Evolutionary conservation across 2,888 invertebrate species (phyloP).

Genomic region (Amorpha juglandis): DNA sequence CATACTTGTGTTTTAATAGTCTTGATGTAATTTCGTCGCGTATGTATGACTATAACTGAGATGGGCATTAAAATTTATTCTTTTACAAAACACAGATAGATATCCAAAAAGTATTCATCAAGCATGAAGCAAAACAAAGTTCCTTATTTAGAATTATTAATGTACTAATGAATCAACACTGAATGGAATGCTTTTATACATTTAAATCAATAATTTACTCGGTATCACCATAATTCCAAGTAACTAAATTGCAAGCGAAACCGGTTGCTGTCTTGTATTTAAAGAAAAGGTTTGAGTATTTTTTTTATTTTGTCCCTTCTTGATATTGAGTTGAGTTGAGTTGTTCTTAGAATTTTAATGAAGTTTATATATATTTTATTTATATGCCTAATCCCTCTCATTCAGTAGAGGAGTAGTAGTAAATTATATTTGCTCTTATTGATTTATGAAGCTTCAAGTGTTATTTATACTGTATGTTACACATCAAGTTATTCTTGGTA

Average conservation of each 20-base stretch:
- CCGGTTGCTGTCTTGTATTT: not conserved
- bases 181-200: not conserved
- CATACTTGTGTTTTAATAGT: too few relatives aligned
- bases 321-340: not conserved
- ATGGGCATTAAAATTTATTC: too few relatives aligned
- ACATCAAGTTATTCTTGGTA: too few relatives aligned
- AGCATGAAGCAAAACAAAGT: not conserved
- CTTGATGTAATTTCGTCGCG: too few relatives aligned
- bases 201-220: not conserved
- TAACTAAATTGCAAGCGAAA: conserved; percentile 1
- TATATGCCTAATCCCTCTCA: too few relatives aligned
- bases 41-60: too few relatives aligned
- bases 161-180: not conserved
- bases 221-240: not conserved
- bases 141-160: not conserved
- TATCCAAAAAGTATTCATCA: not conserved
- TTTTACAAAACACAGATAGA: too few relatives aligned
- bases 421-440: too few relatives aligned
- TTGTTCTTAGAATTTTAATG: not conserved
- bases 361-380: too few relatives aligned
- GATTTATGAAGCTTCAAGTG: too few relatives aligned
- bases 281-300: not conserved
- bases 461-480: too few relatives aligned
- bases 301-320: not conserved
- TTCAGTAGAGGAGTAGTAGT: too few relatives aligned